A percentile compares a stretch with the other conserved stretches of the same genome.
phyloP scores from a whole-genome alignment of 2,888 invertebrate genomes.

The Congeria kusceri region DNA sequence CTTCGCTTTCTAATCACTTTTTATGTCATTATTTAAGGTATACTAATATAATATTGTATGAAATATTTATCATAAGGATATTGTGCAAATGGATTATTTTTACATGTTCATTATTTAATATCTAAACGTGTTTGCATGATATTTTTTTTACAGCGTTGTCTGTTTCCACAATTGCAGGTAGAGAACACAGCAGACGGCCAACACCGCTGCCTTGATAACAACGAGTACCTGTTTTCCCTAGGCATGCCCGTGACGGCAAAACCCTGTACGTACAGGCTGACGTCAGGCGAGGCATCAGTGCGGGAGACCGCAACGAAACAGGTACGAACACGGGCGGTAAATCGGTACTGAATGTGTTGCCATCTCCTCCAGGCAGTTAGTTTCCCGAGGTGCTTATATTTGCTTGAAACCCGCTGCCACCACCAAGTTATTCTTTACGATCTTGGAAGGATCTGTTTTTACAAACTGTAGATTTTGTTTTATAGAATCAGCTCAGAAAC shows the following conservation, averaged over 20 bases:
- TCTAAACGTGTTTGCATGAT: neutral
- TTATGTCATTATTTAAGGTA: too few relatives aligned
- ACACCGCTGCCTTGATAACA: slow-evolving; percentile 72
- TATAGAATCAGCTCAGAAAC: too few relatives aligned
- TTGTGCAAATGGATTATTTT: too few relatives aligned
- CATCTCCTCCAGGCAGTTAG: too few relatives aligned
- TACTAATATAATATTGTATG: too few relatives aligned
- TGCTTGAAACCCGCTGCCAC: too few relatives aligned
- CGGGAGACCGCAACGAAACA: neutral
- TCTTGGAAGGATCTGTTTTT: too few relatives aligned
- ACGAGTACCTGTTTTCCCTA: slow-evolving; percentile 70
- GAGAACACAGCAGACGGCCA: slow-evolving; percentile 42
- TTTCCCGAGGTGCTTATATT: too few relatives aligned
- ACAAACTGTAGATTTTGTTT: too few relatives aligned
- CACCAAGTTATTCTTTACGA: too few relatives aligned
- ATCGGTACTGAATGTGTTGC: too few relatives aligned
- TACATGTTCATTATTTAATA: neutral
- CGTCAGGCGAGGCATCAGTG: neutral
- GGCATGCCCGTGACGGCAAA: slow-evolving; percentile 40
- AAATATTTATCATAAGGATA: neutral
- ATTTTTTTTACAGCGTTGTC: neutral
- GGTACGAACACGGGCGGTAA: neutral
- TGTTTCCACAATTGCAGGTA: slow-evolving; percentile 31
- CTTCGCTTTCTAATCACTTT: too few relatives aligned
- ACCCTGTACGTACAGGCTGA: slow-evolving; percentile 48